Evolutionary conservation across 1,140 invertebrate species (phyloP).

Genomic region (Eumeta japonica): DNA sequence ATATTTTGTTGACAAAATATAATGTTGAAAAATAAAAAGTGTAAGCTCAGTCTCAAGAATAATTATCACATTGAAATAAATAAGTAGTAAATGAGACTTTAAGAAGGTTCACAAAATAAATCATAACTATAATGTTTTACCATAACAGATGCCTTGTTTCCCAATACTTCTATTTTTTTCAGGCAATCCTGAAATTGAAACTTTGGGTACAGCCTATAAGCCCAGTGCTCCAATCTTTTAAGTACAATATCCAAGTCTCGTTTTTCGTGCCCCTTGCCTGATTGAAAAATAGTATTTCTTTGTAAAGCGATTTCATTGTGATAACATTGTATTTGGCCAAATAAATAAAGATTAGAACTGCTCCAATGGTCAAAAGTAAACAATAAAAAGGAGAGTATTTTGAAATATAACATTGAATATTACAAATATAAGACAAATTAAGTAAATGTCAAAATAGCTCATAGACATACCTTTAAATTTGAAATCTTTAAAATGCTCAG

Average conservation of each 20-base stretch:
- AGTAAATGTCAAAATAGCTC: too few relatives aligned
- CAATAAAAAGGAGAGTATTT: too few relatives aligned
- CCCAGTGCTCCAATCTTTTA: conserved; percentile 88
- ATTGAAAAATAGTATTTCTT: too few relatives aligned
- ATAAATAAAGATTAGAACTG: background rate
- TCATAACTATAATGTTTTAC: conserved; percentile 19
- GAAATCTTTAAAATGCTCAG: conserved; percentile 77
- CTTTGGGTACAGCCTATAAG: conserved; percentile 85
- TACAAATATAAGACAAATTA: too few relatives aligned
- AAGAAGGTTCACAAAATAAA: too few relatives aligned
- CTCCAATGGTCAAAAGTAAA: too few relatives aligned
- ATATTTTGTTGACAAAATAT: too few relatives aligned
- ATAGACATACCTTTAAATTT: conserved; percentile 69
- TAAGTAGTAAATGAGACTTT: too few relatives aligned
- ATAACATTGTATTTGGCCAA: background rate
- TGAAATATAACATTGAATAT: too few relatives aligned
- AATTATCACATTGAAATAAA: too few relatives aligned
- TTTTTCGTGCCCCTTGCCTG: conserved; percentile 75
- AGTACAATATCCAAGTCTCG: conserved; percentile 80
- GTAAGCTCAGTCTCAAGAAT: too few relatives aligned
- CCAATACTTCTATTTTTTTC: conserved; percentile 77
- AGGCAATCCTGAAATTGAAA: conserved; percentile 84
- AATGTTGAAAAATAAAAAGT: too few relatives aligned
- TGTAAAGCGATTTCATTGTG: background rate
- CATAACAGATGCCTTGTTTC: conserved; percentile 68